These are phyloP conservation scores for Sinocyclocheilus grahami DNA, from an alignment of 2,113 vertebrate genomes.

Conservation along the genomic window DNA sequence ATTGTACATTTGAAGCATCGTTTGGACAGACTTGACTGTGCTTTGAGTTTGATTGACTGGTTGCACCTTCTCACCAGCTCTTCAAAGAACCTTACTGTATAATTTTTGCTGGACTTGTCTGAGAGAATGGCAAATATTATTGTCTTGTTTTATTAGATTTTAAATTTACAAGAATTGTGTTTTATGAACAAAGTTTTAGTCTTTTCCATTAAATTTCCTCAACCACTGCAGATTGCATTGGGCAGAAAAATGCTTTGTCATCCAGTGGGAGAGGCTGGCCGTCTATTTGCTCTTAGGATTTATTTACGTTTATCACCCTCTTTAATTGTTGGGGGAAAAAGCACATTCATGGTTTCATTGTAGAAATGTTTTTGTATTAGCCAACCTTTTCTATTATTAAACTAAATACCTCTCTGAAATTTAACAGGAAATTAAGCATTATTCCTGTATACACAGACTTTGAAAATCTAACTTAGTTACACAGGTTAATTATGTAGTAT, in stretches of 20 bases:
- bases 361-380: constrained; percentile 27
- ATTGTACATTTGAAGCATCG: background rate
- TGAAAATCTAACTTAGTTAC: background rate
- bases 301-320: background rate
- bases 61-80: constrained; percentile 44
- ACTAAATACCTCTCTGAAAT: background rate
- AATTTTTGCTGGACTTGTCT: constrained; percentile 16
- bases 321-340: background rate
- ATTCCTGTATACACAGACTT: background rate
- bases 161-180: constrained; percentile 1
- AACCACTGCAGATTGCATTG: background rate
- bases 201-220: background rate
- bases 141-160: constrained; percentile 25
- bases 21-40: background rate
- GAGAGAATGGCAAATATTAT: background rate
- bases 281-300: background rate
- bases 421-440: background rate
- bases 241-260: too few relatives aligned
- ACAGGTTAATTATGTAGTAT: background rate
- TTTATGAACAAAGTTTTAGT: background rate
- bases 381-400: background rate
- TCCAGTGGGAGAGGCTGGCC: background rate
- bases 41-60: background rate
- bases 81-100: constrained; percentile 38
- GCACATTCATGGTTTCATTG: background rate